A percentile compares a stretch with the other conserved stretches of the same genome.
Evolutionary conservation across 2,797 vertebrate genomes (phyloP).

Genomic region (Halcyon smyrnensis): DNA sequence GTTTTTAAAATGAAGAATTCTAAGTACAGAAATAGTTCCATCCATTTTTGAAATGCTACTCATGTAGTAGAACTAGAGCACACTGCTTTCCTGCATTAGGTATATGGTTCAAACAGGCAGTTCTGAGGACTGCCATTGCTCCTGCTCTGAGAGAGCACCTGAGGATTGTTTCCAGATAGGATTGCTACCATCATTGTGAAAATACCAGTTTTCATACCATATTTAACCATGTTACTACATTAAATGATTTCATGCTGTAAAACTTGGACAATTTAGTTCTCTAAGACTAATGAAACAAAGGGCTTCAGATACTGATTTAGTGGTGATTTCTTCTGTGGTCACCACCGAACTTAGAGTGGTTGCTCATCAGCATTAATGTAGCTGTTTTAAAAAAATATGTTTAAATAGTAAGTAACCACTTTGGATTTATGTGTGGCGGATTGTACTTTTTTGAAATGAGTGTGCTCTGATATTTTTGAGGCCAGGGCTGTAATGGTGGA

Average conservation of each 20-base stretch:
- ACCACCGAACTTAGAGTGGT: neutral
- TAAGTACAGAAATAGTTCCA: neutral
- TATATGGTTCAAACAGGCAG: neutral
- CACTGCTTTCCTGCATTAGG: neutral
- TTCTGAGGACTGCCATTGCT: neutral
- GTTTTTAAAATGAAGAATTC: neutral
- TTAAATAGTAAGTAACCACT: neutral
- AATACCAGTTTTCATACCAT: neutral
- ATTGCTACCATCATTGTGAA: neutral
- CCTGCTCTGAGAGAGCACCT: neutral
- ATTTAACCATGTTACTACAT: neutral
- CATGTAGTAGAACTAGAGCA: neutral
- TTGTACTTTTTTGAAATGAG: neutral
- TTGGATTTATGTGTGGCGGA: neutral
- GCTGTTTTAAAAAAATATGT: neutral
- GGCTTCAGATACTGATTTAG: neutral
- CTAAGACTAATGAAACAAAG: neutral
- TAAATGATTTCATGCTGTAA: neutral
- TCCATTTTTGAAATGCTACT: neutral
- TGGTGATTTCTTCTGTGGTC: neutral
- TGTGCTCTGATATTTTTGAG: neutral
- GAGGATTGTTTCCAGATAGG: neutral
- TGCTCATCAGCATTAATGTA: neutral
- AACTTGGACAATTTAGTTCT: neutral
- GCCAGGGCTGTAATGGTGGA: neutral